Conservation (phyloP, 2,888 invertebrate species). For the Cheilosia vulpina region DNA sequence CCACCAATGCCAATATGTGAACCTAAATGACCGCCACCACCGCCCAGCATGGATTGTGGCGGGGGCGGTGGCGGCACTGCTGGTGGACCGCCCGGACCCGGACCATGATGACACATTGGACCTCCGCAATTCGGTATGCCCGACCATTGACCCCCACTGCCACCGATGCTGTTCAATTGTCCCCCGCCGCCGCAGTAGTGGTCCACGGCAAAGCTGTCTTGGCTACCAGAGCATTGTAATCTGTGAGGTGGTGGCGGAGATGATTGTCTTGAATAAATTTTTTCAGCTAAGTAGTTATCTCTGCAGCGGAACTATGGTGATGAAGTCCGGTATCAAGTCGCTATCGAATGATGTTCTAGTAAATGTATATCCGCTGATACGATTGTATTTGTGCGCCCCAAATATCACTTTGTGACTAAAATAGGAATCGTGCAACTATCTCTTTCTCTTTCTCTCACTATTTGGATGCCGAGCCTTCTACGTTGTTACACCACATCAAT, state of each 20-base stretch:
- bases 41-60: slow-evolving; percentile 82
- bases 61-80: slow-evolving; percentile 77
- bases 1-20: slow-evolving; percentile 80
- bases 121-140: slow-evolving; percentile 79
- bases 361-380: background rate
- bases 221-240: slow-evolving; percentile 84
- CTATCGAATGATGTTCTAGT: slow-evolving; percentile 9
- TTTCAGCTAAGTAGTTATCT: slow-evolving; percentile 77
- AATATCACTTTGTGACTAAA: background rate
- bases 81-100: slow-evolving; percentile 78
- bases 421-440: background rate
- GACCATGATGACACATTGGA: slow-evolving; percentile 80
- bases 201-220: slow-evolving; percentile 84
- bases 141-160: slow-evolving; percentile 80
- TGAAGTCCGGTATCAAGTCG: slow-evolving; percentile 1
- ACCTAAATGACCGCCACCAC: slow-evolving; percentile 77
- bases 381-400: background rate
- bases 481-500: slow-evolving; percentile 52
- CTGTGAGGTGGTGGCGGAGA: slow-evolving; percentile 84
- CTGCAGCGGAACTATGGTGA: slow-evolving; percentile 65
- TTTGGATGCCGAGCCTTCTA: slow-evolving; percentile 25
- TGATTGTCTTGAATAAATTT: slow-evolving; percentile 84
- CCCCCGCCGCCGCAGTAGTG: slow-evolving; percentile 82
- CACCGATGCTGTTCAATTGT: slow-evolving; percentile 77
- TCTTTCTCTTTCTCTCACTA: slow-evolving; percentile 17